Evolutionary conservation across 2,888 invertebrate species (phyloP), one percentile per base, ranked within the genome.

Genomic region (Hoplodrina ambigua): DNA sequence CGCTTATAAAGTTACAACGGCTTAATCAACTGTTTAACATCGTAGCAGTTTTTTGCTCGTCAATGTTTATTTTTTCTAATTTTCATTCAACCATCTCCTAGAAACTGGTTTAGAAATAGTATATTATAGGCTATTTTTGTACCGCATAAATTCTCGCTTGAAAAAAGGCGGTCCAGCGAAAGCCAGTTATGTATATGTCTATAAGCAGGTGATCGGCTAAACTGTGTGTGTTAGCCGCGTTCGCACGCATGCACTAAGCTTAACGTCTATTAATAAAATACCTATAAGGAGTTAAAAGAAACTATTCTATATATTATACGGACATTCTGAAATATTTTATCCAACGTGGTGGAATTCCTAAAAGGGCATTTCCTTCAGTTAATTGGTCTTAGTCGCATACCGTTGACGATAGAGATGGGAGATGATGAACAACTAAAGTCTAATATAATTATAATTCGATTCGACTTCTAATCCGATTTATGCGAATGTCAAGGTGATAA

Each of bases 361-460:
- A 80, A 88, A 85, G 84, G 87, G 86, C 85, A 86, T 88, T 90
- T 89, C 86, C 89, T 86, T 84, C 80, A 82, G 84, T 87, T 91
- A 89, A 91, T 91, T 90, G 88, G 88, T 85, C 80, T 80, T 83
- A 84, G 83, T 52, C 75, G 79, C 81, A 78, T 81, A 75, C 84
- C 74, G 37, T 62, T 59, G 49, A 11, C 44, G 8, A 54, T 83
- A 85, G 85, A 64, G 85, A 73, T 78, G 83, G 68, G 81, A 64
- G 41, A 25, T 15, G 53, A 53, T 17, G 11, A 66, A 76, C 63
- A 50, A 53, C 8, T 37, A 8, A 73, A 58, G 30, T 25, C 56
- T 49, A 33, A 46, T 64, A 44, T 30, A 54, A 59, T 41, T 41
- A 49, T 44, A 11, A 63, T 61, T 68, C n/a, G 37, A 55, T 17